Evolutionary conservation across 2,888 invertebrate genomes (phyloP), one percentile per base, ranked within the genome.

Genomic region (Melinaea menophilus): DNA sequence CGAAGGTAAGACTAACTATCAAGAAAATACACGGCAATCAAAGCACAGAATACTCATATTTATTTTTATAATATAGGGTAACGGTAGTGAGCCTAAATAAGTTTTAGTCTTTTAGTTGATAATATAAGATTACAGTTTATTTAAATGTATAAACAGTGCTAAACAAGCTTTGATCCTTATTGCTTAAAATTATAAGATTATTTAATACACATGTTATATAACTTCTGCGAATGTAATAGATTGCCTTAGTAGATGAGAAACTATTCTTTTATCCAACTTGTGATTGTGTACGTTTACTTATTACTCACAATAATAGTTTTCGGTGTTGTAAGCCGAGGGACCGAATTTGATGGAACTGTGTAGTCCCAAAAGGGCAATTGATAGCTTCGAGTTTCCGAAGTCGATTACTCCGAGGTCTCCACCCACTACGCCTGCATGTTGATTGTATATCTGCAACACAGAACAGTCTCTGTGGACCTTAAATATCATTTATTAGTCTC

Each of bases 1-100:
- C 94, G 55, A 93, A 94, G 93, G 94, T 94, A 86, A 82, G 75
- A 48, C 48, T 41, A 9, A 41, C 9, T 4, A 41, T 0, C 11
- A 7, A 9, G 9, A 41, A 22, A 22, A 22, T 22, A 59, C 9
- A 22, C n/a, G 12, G 22, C n/a, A 31, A n/a, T 51, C 5, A 51
- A 3, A 31, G 51, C 51, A 31, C 2, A 31, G 41, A 41, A 41
- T 41, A 9, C 7, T 9, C 2, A 2, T 41, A 41, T 9, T 41
- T 41, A 41, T 9, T 41, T 9, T 37, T 37, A 37, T 37, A 2
- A 37, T 37, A 5, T 37, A 5, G 37, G 37, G 37, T 37, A 37
- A 37, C 2, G 4, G 37, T 37, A 37, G 37, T 2, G 37, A 37
- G 37, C 3, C 37, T 37, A 5, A 37, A 37, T 37, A 5, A 1